Evolutionary conservation across 2,113 vertebrate species (phyloP).

Genomic region (Sardina pilchardus): DNA sequence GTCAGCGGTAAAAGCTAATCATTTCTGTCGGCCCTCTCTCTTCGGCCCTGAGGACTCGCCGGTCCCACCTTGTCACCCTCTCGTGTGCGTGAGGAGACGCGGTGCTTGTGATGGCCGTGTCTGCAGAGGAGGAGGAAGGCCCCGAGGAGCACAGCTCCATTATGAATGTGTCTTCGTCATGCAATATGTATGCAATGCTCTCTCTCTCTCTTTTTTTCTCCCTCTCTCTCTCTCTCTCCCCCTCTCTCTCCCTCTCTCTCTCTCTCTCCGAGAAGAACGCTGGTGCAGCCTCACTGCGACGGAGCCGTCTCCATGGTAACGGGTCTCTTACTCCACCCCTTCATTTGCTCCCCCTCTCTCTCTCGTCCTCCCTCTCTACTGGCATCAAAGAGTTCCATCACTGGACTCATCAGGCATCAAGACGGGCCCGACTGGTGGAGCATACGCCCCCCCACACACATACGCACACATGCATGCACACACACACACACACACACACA

Average conservation of each 20-base stretch:
- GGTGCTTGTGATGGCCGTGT: not conserved
- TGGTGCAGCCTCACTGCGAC: not conserved
- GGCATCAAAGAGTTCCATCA: not conserved
- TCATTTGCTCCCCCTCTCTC: not conserved
- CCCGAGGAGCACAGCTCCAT: not conserved
- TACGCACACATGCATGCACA: not conserved
- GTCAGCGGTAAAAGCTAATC: not conserved
- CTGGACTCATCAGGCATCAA: not conserved
- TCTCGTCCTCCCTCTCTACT: not conserved
- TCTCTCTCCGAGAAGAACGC: conserved; percentile 21
- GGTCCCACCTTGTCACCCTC: not conserved
- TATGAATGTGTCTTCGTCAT: not conserved
- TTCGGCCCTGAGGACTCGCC: not conserved
- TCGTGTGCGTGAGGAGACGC: not conserved
- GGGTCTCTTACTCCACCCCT: not conserved
- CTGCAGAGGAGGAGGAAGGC: not conserved
- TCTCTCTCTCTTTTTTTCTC: not conserved
- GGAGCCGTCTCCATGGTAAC: not conserved
- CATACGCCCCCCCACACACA: not conserved
- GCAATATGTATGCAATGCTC: conserved; percentile 43
- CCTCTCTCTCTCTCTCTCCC: conserved; percentile 16
- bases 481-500: not conserved
- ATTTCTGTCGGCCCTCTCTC: not conserved
- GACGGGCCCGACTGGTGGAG: not conserved
- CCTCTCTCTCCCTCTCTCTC: no score